These are phyloP conservation scores for Chaetorhynchus papuensis DNA, from an alignment of 2,113 vertebrate species.

Conservation along the genomic window DNA sequence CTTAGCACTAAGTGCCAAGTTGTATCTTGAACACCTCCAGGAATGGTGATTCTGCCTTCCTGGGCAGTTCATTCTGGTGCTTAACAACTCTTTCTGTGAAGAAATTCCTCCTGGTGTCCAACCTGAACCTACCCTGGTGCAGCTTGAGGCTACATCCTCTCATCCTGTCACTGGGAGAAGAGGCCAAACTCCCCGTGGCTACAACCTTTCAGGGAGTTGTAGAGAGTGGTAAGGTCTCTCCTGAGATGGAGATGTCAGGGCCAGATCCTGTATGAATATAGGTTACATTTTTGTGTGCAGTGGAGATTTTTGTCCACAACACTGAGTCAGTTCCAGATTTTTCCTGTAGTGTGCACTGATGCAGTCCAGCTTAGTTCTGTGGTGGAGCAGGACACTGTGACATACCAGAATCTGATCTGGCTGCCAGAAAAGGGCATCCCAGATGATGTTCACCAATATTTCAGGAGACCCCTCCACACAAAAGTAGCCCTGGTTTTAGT, in stretches of 20 bases:
- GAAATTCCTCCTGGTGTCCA: neutral
- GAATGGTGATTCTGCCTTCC: neutral
- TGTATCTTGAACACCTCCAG: neutral
- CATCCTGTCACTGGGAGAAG: neutral
- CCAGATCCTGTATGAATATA: neutral
- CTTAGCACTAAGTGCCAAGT: neutral
- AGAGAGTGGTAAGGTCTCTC: neutral
- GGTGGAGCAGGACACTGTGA: neutral
- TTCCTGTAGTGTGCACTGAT: neutral
- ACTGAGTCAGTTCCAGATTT: neutral
- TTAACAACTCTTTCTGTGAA: neutral
- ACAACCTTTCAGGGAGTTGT: neutral
- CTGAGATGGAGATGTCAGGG: neutral
- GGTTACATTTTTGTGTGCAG: neutral
- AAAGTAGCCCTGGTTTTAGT: neutral
- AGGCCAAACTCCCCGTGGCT: neutral
- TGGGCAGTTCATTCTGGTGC: neutral
- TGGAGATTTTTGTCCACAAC: neutral
- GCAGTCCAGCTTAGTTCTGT: neutral
- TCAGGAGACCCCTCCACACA: neutral
- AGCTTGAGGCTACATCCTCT: neutral
- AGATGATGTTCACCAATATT: neutral
- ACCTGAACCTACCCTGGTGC: neutral
- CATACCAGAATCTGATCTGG: neutral
- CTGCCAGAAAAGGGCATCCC: neutral